Conservation (phyloP, 2,888 invertebrate species). For the Meloe dianella region DNA sequence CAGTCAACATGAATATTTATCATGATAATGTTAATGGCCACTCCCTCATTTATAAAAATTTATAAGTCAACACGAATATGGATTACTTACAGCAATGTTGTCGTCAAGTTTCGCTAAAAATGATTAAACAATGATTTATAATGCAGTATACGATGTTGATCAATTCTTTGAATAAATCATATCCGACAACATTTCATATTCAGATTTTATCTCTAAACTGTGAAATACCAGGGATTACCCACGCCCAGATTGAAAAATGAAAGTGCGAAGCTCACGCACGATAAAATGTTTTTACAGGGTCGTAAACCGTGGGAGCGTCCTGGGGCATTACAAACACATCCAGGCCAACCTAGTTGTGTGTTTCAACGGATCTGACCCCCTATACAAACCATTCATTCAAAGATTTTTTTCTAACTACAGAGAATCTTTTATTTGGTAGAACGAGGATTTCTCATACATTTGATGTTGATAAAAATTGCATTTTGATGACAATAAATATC, state of each 20-base stretch:
- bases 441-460: too few species aligned
- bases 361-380: neutral
- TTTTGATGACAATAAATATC: constrained; percentile 2
- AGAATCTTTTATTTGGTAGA: too few species aligned
- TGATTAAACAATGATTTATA: neutral
- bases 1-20: neutral
- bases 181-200: constrained; percentile 11
- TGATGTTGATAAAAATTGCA: too few species aligned
- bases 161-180: constrained; percentile 15
- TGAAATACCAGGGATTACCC: constrained; percentile 20
- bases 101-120: neutral
- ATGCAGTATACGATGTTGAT: neutral
- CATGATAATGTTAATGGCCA: neutral
- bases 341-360: neutral
- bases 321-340: constrained; percentile 17
- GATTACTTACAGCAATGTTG: neutral
- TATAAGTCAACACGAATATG: neutral
- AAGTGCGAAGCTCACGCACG: constrained; percentile 23
- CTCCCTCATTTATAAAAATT: neutral
- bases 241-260: constrained; percentile 24
- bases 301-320: constrained; percentile 22
- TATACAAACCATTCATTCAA: too few species aligned
- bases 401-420: too few species aligned
- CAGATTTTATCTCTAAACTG: constrained; percentile 20
- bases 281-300: constrained; percentile 21